A percentile compares a stretch with the other conserved stretches of the same genome.
phyloP scores from a whole-genome alignment of 2,113 vertebrate genomes.

The Chauna torquata region DNA sequence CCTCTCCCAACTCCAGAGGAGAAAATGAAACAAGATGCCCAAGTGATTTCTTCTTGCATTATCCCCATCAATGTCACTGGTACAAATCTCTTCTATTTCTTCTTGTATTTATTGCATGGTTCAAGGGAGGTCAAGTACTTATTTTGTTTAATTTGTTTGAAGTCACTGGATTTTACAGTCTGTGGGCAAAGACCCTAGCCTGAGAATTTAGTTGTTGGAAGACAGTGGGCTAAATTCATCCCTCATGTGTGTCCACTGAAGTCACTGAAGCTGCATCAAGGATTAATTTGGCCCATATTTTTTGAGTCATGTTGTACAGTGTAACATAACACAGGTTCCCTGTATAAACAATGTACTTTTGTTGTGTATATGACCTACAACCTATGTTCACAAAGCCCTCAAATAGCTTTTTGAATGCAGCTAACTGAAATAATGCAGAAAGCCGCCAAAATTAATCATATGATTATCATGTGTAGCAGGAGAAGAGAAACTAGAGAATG shows the following conservation, averaged over 20 bases:
- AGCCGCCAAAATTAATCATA: constrained; percentile 74
- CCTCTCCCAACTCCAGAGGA: constrained; percentile 97
- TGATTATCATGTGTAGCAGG: constrained; percentile 74
- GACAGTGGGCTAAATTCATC: constrained; percentile 50
- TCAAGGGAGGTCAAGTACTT: constrained; percentile 61
- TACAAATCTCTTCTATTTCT: constrained; percentile 78
- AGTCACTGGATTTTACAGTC: not conserved
- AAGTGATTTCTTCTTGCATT: constrained; percentile 93
- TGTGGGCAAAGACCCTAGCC: constrained; percentile 16
- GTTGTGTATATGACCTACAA: constrained; percentile 69
- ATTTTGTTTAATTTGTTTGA: constrained; percentile 57
- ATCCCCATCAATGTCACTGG: constrained; percentile 99
- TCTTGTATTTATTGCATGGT: constrained; percentile 61
- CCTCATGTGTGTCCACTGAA: not conserved
- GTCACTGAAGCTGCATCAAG: not conserved
- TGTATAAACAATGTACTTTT: constrained; percentile 49
- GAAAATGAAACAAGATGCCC: constrained; percentile 94
- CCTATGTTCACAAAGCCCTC: constrained; percentile 52
- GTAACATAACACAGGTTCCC: constrained; percentile 31
- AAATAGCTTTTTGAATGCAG: constrained; percentile 76
- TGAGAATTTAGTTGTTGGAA: constrained; percentile 27
- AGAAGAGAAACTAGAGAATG: constrained; percentile 65
- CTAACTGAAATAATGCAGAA: constrained; percentile 76
- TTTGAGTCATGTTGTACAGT: not conserved
- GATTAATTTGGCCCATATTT: constrained; percentile 48